A percentile compares a stretch with the other conserved stretches of the same genome.
Evolutionary conservation across 2,113 vertebrate species (phyloP).

Genomic region (Tringa solitaria): DNA sequence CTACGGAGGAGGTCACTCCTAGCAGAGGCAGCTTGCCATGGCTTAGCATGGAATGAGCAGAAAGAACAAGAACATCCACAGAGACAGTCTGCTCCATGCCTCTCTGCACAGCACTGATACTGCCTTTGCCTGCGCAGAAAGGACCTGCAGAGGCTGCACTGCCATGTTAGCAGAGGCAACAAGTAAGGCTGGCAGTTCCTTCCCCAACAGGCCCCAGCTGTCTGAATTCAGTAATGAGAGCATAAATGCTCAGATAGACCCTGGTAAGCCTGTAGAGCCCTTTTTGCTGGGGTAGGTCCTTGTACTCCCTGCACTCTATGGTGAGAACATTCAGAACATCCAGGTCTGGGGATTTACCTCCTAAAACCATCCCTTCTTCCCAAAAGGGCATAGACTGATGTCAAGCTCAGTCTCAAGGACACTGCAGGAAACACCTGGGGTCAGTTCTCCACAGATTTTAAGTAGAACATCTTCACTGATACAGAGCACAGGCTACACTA

Average conservation of each 20-base stretch:
- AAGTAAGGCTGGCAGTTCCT: neutral
- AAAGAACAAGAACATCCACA: neutral
- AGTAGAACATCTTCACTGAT: neutral
- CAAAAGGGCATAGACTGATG: neutral
- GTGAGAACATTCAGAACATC: neutral
- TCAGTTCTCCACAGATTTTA: neutral
- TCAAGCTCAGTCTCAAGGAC: neutral
- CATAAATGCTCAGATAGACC: neutral
- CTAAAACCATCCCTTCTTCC: neutral
- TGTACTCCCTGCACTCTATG: fast-evolving
- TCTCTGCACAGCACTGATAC: neutral
- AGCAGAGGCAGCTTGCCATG: neutral
- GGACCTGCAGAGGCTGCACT: neutral
- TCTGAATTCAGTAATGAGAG: neutral
- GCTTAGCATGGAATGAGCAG: neutral
- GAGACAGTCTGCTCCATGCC: neutral
- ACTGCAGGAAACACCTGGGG: neutral
- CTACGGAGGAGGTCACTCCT: neutral
- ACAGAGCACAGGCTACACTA: neutral
- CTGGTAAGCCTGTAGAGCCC: neutral
- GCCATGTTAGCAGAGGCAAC: neutral
- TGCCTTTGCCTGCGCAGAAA: neutral
- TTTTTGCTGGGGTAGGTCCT: neutral
- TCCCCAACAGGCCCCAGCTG: neutral
- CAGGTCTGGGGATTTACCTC: neutral